phyloP scores from a whole-genome alignment of 2,797 vertebrate species.

The Acipenser oxyrinchus region DNA sequence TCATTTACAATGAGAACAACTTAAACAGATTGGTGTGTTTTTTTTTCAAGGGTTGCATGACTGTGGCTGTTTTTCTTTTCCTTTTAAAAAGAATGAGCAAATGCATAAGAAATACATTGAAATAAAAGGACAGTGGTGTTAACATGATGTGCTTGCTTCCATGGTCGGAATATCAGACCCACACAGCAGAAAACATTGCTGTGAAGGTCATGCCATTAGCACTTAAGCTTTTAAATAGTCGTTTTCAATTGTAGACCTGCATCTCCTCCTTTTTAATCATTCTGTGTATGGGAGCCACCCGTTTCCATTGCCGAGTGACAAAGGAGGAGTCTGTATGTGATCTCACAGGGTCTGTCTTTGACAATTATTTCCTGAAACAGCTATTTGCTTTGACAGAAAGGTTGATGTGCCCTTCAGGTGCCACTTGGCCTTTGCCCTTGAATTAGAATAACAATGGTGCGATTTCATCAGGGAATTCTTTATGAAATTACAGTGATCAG shows the following conservation, averaged over 20 bases:
- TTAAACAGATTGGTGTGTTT: too few species aligned
- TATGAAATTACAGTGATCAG: conserved; percentile 13
- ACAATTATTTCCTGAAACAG: background rate
- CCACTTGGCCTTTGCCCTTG: conserved; percentile 21
- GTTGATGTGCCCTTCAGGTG: conserved; percentile 20
- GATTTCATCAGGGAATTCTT: background rate
- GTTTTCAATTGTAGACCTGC: background rate
- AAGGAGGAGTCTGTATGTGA: background rate
- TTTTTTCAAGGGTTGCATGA: too few species aligned
- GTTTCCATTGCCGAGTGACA: background rate
- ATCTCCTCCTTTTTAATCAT: background rate
- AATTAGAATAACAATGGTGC: background rate
- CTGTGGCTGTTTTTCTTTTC: too few species aligned
- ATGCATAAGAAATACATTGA: too few species aligned
- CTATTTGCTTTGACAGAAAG: conserved; percentile 9
- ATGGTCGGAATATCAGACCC: too few species aligned
- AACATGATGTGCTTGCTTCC: too few species aligned
- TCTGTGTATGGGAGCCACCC: background rate
- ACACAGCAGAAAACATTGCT: too few species aligned
- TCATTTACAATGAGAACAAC: too few species aligned
- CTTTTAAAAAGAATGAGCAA: too few species aligned
- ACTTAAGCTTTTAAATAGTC: background rate
- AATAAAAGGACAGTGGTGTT: too few species aligned
- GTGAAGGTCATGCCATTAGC: too few species aligned
- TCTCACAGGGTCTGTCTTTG: background rate